Evolutionary conservation across 1,140 invertebrate genomes (phyloP), one percentile per base, ranked within the genome.

Genomic region (Drosophila mauritiana): DNA sequence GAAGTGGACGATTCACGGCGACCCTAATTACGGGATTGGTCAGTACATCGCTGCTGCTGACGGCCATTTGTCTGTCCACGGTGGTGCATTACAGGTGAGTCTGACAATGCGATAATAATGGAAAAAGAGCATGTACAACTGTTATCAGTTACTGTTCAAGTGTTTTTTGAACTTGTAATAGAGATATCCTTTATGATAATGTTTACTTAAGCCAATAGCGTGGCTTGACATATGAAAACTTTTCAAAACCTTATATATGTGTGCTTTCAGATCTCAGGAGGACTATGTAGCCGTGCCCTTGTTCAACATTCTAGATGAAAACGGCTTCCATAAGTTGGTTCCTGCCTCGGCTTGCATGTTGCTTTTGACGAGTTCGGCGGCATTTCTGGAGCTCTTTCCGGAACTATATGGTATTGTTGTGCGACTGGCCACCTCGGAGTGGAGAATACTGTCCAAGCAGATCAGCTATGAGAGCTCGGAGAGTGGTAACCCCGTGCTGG

Each of bases 401-500:
- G 90, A 94, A 68, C 91, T 95, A 0, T 95, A 95, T 72, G 92
- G 92, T 3, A 91, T 94, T 25, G 93, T 95, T 27, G 94, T 95
- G 31, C 89, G 92, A 0, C 84, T 95, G 65, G 94, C 94, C 2
- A 94, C 94, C 15, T 94, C 94, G 1, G 95, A 95, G 77, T 95
- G 94, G 94, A 93, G 94, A 64, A 93, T 95, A 3, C 90, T 95
- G 20, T 94, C 94, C 10, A 93, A 94, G 48, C 94, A 94, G 34
- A 93, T 95, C 79, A 94, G 94, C 17, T 95, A 95, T 75, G 94
- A 95, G 78, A 95, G 94, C 77, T 91, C 93, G 0, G 93, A 94
- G 15, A 95, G 94, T 63, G 95, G 95, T 12, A 95, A 94, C 82
- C 95, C 95, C 2, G 94, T 95, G 1, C 82, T 95, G 55, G 95